Conservation (phyloP, 2,113 vertebrate species). For the Corapipo altera region DNA sequence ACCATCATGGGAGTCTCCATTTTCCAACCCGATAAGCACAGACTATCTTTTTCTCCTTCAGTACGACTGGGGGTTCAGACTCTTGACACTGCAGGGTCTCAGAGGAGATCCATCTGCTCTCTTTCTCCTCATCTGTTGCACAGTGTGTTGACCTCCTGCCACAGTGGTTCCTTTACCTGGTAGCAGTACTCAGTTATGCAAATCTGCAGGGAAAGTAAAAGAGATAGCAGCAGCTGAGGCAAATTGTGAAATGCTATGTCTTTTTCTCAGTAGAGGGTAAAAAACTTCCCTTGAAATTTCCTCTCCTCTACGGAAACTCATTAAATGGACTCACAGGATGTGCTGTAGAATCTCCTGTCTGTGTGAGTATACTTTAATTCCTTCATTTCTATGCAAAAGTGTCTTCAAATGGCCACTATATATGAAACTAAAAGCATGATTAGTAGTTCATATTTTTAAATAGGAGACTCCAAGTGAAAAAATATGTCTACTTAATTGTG, state of each 20-base stretch:
- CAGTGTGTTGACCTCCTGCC: not conserved
- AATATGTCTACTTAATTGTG: not conserved
- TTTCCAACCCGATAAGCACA: not conserved
- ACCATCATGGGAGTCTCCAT: not conserved
- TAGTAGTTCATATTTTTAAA: slow-evolving; percentile 30
- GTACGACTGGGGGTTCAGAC: accelerated
- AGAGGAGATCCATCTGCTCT: not conserved
- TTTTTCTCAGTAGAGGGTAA: not conserved
- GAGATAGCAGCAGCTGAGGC: not conserved
- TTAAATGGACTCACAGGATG: not conserved
- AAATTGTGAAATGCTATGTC: accelerated
- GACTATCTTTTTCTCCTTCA: not conserved
- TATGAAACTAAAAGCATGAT: not conserved
- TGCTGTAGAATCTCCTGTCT: not conserved
- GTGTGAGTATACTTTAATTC: slow-evolving; percentile 1
- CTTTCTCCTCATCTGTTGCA: not conserved
- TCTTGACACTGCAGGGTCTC: not conserved
- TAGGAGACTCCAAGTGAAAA: not conserved
- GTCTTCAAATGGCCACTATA: slow-evolving; percentile 17
- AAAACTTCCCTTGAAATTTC: not conserved
- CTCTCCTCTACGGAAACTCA: not conserved
- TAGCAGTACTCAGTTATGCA: not conserved
- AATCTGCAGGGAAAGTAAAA: not conserved
- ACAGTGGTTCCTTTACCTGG: not conserved
- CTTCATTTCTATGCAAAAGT: slow-evolving; percentile 52